A percentile compares a stretch with the other conserved stretches of the same genome.
These are phyloP conservation scores for Catostylus mosaicus DNA, from an alignment of 30 jellyfish, hydroid and myxozoan genomes.

Conservation along the genomic window DNA sequence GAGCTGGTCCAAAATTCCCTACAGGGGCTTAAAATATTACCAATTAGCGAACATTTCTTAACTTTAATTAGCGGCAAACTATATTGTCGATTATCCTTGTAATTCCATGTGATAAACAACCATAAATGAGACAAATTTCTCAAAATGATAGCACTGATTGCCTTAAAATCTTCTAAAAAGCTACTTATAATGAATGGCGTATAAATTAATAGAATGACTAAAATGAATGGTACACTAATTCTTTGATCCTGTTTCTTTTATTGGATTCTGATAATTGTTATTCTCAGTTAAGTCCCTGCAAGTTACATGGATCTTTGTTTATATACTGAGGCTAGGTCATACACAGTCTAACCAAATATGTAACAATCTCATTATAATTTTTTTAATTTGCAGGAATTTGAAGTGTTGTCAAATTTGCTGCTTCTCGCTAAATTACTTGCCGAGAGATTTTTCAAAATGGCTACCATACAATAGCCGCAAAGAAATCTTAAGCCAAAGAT, in stretches of 20 bases:
- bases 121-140: neutral
- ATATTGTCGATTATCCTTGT: neutral
- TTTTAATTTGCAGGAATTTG: neutral
- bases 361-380: slow-evolving; percentile 15
- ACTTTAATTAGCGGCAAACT: neutral
- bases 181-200: slow-evolving; percentile 1
- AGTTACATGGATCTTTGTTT: neutral
- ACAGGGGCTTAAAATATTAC: neutral
- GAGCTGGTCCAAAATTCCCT: too few relatives aligned
- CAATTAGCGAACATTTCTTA: neutral
- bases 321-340: slow-evolving; percentile 40
- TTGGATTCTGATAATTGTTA: slow-evolving; percentile 31
- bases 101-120: neutral
- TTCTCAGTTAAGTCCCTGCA: slow-evolving; percentile 13
- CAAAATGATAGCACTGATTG: neutral
- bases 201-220: slow-evolving; percentile 10
- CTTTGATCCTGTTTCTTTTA: slow-evolving; percentile 22
- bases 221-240: neutral
- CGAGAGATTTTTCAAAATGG: too few relatives aligned
- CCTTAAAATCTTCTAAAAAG: neutral
- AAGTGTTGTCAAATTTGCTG: too few relatives aligned
- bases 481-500: too few relatives aligned
- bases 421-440: too few relatives aligned
- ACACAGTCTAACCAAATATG: slow-evolving; percentile 7
- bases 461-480: too few relatives aligned